Evolutionary conservation across 2,113 vertebrate genomes (phyloP).

Genomic region (Ochotona princeps): DNA sequence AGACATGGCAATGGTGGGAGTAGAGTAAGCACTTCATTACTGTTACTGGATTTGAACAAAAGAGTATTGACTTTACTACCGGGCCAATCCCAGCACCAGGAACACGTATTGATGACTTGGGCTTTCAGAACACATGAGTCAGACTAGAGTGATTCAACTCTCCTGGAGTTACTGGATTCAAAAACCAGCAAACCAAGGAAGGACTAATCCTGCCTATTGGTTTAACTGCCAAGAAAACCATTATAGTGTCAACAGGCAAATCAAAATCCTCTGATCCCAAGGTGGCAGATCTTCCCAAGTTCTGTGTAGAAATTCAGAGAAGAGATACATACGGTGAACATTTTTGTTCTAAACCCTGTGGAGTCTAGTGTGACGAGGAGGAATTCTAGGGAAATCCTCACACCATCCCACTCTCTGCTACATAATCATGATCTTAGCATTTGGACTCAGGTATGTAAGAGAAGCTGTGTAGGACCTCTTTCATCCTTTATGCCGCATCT

Average conservation of each 20-base stretch:
- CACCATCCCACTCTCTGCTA: neutral
- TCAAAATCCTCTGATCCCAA: neutral
- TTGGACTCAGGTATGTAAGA: neutral
- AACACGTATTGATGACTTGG: neutral
- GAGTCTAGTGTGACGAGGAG: neutral
- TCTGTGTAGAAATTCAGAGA: neutral
- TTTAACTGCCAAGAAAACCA: conserved; percentile 1
- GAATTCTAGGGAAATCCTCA: neutral
- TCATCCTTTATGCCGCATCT: neutral
- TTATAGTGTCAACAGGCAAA: conserved; percentile 26
- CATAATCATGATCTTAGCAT: neutral
- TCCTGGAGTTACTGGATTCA: neutral
- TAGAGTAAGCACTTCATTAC: neutral
- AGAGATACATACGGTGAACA: no score
- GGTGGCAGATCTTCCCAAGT: neutral
- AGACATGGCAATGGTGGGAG: neutral
- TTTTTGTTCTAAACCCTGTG: rapidly evolving
- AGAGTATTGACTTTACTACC: neutral
- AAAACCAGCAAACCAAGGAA: neutral
- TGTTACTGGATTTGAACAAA: neutral
- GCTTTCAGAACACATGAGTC: conserved; percentile 7
- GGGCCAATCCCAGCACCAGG: neutral
- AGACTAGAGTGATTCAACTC: neutral
- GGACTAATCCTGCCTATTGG: neutral
- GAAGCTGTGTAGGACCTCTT: neutral